Conservation (phyloP, 2,113 vertebrate genomes). For the Marmota monax region DNA sequence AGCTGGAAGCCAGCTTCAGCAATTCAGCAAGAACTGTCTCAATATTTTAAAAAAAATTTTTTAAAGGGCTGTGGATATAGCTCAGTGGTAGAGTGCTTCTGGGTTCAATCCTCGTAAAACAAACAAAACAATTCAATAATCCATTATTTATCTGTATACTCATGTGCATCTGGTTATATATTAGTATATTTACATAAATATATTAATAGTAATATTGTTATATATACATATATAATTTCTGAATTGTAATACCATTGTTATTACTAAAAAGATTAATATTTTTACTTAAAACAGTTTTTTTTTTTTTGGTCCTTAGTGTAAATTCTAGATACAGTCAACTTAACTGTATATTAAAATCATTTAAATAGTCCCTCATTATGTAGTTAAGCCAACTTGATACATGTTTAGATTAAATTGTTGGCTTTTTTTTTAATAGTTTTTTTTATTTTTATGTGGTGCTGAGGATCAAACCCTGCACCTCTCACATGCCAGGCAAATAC, state of each 20-base stretch:
- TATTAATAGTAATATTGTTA: not conserved
- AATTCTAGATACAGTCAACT: not conserved
- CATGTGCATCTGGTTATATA: not conserved
- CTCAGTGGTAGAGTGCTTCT: no score
- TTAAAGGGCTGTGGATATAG: no score
- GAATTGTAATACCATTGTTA: conserved; percentile 20
- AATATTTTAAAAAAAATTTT: no score
- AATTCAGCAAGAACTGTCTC: no score
- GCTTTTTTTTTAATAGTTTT: not conserved
- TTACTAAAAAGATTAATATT: not conserved
- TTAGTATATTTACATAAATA: not conserved
- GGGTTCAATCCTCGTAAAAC: no score
- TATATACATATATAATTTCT: not conserved
- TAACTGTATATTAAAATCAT: conserved; percentile 7
- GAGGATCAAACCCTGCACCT: not conserved
- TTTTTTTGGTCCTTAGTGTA: not conserved
- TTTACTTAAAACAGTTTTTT: not conserved
- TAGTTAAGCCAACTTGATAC: not conserved
- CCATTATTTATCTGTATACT: not conserved
- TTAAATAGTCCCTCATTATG: not conserved
- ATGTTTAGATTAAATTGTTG: conserved; percentile 7
- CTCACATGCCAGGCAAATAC: no score
- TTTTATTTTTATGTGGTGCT: not conserved
- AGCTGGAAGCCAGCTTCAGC: no score
- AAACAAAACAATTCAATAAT: not conserved